A percentile compares a stretch with the other conserved stretches of the same genome.
Conservation (phyloP, 2,113 vertebrate species). For the Seriola rivoliana region DNA sequence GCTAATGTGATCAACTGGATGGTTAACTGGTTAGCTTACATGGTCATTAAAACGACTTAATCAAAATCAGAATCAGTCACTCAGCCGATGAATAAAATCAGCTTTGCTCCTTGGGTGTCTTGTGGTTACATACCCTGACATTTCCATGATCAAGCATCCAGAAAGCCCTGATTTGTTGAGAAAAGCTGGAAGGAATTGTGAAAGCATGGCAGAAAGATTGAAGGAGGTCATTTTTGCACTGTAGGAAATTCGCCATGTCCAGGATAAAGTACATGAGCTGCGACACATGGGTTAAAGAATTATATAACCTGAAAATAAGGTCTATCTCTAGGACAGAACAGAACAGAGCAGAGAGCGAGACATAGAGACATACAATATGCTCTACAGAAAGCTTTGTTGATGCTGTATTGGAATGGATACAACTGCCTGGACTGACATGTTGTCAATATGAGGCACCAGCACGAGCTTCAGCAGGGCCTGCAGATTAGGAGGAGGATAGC, state of each 20-base stretch:
- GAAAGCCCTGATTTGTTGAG: slow-evolving; percentile 70
- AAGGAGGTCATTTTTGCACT: slow-evolving; percentile 73
- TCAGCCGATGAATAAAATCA: neutral
- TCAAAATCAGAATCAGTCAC: neutral
- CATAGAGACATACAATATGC: neutral
- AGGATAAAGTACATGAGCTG: slow-evolving; percentile 80
- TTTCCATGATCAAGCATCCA: slow-evolving; percentile 77
- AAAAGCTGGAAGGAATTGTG: slow-evolving; percentile 64
- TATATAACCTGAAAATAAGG: neutral
- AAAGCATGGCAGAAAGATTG: slow-evolving; percentile 75
- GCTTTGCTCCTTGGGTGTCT: neutral
- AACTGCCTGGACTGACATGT: slow-evolving; percentile 66
- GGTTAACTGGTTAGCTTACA: slow-evolving; percentile 13
- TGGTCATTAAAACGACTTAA: slow-evolving; percentile 1
- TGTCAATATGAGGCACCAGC: slow-evolving; percentile 66
- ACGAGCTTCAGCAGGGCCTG: slow-evolving; percentile 72
- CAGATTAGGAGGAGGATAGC: slow-evolving; percentile 75
- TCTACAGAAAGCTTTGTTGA: neutral
- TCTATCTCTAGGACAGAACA: neutral
- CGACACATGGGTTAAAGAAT: slow-evolving; percentile 59
- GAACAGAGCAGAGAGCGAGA: neutral
- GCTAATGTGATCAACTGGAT: slow-evolving; percentile 37
- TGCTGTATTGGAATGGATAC: slow-evolving; percentile 58
- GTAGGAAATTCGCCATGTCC: slow-evolving; percentile 74
- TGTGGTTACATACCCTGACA: slow-evolving; percentile 43